Evolutionary conservation across 2,113 vertebrate genomes (phyloP).

Genomic region (Ciconia boyciana): DNA sequence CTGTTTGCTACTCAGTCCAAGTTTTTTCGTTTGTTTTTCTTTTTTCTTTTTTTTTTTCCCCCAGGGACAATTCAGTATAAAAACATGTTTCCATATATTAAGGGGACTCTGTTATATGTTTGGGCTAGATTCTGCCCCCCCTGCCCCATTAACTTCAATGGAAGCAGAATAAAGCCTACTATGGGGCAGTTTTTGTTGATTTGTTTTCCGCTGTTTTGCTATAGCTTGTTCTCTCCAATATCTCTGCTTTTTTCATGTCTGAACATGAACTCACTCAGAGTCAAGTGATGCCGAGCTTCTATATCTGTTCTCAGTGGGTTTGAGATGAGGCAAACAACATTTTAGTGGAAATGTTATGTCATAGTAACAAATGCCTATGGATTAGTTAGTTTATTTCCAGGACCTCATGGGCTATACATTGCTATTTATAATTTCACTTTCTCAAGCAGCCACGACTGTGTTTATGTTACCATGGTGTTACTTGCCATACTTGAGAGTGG

Average conservation of each 20-base stretch:
- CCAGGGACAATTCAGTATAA: background rate
- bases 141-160: background rate
- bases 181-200: background rate
- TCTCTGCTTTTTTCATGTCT: background rate
- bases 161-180: background rate
- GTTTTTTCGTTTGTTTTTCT: background rate
- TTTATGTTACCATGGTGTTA: conserved; percentile 76
- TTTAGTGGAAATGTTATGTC: conserved; percentile 53
- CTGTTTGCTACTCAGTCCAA: background rate
- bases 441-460: conserved; percentile 50
- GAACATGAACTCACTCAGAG: background rate
- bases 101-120: background rate
- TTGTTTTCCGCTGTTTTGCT: background rate
- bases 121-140: background rate
- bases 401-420: conserved; percentile 48
- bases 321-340: conserved; percentile 26
- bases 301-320: background rate
- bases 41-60: background rate
- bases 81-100: background rate
- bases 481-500: conserved; percentile 59
- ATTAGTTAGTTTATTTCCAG: conserved; percentile 70
- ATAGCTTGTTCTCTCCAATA: background rate
- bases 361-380: conserved; percentile 55
- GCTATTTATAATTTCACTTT: conserved; percentile 68
- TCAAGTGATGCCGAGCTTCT: background rate